Base-by-base conservation (phyloP, 1,140 invertebrate species). In the Gryon sp. region DNA sequence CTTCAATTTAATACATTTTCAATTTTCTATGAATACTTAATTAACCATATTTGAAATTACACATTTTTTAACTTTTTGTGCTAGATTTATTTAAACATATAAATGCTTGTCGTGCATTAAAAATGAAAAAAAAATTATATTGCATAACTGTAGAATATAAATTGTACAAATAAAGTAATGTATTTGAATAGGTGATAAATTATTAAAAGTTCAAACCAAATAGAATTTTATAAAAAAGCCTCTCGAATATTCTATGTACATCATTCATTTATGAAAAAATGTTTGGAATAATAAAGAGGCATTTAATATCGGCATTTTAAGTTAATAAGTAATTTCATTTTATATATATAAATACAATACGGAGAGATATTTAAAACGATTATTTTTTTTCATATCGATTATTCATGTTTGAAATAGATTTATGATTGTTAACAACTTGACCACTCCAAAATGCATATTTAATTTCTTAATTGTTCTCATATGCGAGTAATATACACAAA, bases 281-380 rank as follows among this genome's bases (percentile, higher is more conserved):
- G 18, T 1, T 38, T 15, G 18, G 36, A 69, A 57, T 57, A 48
- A 59, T 50, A 14, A 41, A 69, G n/a, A 69, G 45, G 53, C 66
- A 70, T 46, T 70, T 70, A 52, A 70, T 59, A 43, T 52, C 26
- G 52, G 22, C 36, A 38, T 45, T 50, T 70, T 59, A 52, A 52
- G 52, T 70, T 38, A 50, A 70, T 70, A 70, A 70, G 60, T 70
- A 52, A 70, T 60, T 52, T 15, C 20, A 48, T 11, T 52, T 53
- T 36, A 52, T 57, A 40, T 45, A 46, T 36, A 26, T 19, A 9
- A 7, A 20, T 41, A 15, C 40, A 28, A 62, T 26, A 38, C n/a
- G 3, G 3, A 19, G 12, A 26, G 12, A 32, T 36, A 57, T 24
- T 38, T 53, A 38, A 53, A 53, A 53, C 14, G 38, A 32, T 32